These are phyloP conservation scores for Papilio protenor DNA, from an alignment of 2,888 invertebrate genomes.

Conservation along the genomic window DNA sequence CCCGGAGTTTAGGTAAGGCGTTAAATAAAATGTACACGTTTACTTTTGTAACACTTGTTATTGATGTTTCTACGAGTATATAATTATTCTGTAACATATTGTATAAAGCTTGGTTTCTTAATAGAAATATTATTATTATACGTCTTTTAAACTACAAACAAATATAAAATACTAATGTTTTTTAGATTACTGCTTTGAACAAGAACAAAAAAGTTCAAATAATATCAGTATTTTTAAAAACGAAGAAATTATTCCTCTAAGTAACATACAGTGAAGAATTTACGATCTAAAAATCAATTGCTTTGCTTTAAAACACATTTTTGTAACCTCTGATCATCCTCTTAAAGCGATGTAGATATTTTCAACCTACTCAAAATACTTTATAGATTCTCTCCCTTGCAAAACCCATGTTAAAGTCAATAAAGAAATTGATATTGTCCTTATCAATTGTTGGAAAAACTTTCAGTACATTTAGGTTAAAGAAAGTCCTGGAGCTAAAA, in stretches of 20 bases:
- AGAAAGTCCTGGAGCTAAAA: slow-evolving; percentile 45
- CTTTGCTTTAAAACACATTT: no score
- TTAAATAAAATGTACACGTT: slow-evolving; percentile 39
- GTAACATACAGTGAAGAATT: not conserved
- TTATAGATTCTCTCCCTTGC: not conserved
- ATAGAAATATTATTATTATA: not conserved
- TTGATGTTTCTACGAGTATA: slow-evolving; percentile 22
- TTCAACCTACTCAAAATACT: no score
- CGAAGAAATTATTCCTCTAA: no score
- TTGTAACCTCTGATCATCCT: no score
- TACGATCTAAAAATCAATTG: no score
- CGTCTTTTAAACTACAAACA: not conserved
- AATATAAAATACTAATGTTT: no score
- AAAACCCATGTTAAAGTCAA: slow-evolving; percentile 36
- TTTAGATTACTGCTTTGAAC: no score
- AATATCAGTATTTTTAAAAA: no score
- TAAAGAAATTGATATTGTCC: slow-evolving; percentile 41
- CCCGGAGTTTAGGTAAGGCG: slow-evolving; percentile 36
- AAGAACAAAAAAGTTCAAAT: no score
- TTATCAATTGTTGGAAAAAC: slow-evolving; percentile 37
- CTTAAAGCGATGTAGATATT: no score
- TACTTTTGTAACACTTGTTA: slow-evolving; percentile 34
- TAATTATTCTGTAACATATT: slow-evolving; percentile 10
- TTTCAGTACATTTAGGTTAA: slow-evolving; percentile 36
- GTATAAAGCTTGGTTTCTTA: not conserved